phyloP scores from a whole-genome alignment of 2,797 vertebrate species.

The Mormyrops attenuatus region DNA sequence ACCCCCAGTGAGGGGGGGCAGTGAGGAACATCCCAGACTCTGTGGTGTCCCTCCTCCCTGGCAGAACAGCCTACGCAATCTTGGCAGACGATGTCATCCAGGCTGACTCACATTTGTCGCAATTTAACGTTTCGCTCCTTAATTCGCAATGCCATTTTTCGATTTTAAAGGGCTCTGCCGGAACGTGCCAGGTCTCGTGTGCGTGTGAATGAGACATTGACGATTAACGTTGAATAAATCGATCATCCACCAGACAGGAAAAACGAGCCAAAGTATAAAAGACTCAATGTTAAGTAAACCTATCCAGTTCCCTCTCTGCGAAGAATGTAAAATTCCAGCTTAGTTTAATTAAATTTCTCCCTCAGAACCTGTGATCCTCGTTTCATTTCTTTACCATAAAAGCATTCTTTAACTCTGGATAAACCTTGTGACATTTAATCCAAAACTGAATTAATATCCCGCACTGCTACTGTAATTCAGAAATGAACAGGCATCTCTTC shows the following conservation, averaged over 20 bases:
- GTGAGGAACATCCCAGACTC: background rate
- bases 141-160: background rate
- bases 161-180: background rate
- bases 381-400: background rate
- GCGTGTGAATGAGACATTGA: background rate
- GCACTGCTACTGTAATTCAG: background rate
- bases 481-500: background rate
- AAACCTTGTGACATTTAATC: constrained; percentile 9
- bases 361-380: background rate
- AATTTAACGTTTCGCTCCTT: background rate
- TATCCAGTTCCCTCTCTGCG: background rate
- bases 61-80: background rate
- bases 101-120: background rate
- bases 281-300: background rate
- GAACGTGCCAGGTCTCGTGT: background rate
- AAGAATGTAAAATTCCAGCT: background rate
- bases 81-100: background rate
- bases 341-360: background rate
- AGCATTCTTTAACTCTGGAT: background rate
- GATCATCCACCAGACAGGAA: background rate
- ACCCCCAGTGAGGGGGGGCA: background rate
- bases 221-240: background rate
- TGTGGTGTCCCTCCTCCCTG: background rate
- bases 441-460: constrained; percentile 5
- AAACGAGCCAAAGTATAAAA: background rate